Conservation (phyloP, 2,888 invertebrate genomes). For the Sinhomidia bicolor region DNA sequence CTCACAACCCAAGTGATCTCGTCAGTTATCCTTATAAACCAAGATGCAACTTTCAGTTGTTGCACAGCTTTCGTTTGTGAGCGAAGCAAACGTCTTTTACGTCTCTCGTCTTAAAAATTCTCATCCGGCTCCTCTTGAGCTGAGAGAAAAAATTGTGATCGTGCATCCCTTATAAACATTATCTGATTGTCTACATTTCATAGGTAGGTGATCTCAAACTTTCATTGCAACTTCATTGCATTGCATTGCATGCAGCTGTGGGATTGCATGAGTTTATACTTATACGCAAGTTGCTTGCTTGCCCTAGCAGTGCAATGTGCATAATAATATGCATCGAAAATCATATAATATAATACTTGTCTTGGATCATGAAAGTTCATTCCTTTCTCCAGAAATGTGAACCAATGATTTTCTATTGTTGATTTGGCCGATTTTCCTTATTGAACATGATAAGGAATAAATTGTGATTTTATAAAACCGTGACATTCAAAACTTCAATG, state of each 20-base stretch:
- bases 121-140: conserved; percentile 67
- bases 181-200: not conserved
- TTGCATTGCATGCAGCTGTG: conserved; percentile 16
- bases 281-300: too few species aligned
- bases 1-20: conserved; percentile 34
- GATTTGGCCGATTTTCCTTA: too few species aligned
- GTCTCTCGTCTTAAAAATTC: conserved; percentile 12
- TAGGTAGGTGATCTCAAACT: not conserved
- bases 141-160: conserved; percentile 39
- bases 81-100: not conserved
- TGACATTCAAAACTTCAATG: too few species aligned
- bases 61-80: conserved; percentile 33
- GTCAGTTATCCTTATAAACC: conserved; percentile 25
- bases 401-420: too few species aligned
- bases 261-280: too few species aligned
- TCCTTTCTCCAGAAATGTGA: too few species aligned
- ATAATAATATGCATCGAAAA: too few species aligned
- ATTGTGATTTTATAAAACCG: too few species aligned
- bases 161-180: not conserved
- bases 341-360: too few species aligned
- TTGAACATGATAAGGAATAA: too few species aligned
- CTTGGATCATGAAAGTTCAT: too few species aligned
- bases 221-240: not conserved
- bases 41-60: conserved; percentile 41
- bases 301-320: too few species aligned